Evolutionary conservation across 2,888 invertebrate genomes (phyloP).

Genomic region (Oxycera nigricornis): DNA sequence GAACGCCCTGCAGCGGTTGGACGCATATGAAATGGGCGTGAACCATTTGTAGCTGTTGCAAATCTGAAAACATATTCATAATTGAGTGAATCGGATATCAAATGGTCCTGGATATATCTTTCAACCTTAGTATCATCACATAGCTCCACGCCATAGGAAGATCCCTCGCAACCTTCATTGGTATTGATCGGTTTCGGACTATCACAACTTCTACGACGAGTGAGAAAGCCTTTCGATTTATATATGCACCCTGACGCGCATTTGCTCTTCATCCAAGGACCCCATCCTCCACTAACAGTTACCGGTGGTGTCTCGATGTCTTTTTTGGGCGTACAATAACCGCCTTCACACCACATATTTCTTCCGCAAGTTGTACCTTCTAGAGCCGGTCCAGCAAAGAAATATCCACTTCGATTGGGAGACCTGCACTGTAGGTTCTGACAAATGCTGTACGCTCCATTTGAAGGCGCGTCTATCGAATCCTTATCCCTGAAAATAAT

Average conservation of each 20-base stretch:
- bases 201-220: conserved; percentile 67
- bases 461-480: conserved; percentile 65
- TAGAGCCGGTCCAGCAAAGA: conserved; percentile 81
- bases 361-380: conserved; percentile 79
- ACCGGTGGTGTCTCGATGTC: conserved; percentile 56
- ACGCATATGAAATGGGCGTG: conserved; percentile 67
- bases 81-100: background rate
- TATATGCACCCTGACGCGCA: conserved; percentile 74
- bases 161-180: conserved; percentile 68
- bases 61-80: conserved; percentile 33
- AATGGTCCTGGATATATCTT: background rate
- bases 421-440: conserved; percentile 74
- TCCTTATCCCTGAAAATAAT: conserved; percentile 66
- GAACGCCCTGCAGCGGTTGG: conserved; percentile 70
- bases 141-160: conserved; percentile 69
- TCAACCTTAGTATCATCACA: conserved; percentile 67
- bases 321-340: conserved; percentile 65
- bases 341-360: conserved; percentile 73
- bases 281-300: conserved; percentile 67
- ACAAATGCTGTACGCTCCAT: conserved; percentile 65
- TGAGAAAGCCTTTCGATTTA: conserved; percentile 68
- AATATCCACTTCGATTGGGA: conserved; percentile 76
- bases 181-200: conserved; percentile 64
- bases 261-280: conserved; percentile 67
- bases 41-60: conserved; percentile 59